phyloP scores from a whole-genome alignment of 1,140 invertebrate genomes.

The Venustaconcha ellipsiformis region DNA sequence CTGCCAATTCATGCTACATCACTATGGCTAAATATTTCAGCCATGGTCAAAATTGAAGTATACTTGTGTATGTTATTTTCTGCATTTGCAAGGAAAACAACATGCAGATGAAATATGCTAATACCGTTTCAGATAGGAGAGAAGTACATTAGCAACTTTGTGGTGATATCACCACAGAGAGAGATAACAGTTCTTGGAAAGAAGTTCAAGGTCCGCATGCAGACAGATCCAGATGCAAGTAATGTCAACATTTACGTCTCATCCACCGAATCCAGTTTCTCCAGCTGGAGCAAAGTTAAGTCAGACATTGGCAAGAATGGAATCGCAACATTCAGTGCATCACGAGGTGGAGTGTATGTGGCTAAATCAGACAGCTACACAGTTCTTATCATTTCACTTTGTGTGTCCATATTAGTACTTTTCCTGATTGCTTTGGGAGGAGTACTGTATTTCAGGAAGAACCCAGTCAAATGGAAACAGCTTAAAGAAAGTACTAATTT shows the following conservation, averaged over 20 bases:
- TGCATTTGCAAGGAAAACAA: background rate
- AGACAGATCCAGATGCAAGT: slow-evolving; percentile 30
- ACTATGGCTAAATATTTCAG: background rate
- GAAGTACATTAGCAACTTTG: slow-evolving; percentile 60
- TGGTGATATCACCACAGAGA: slow-evolving; percentile 51
- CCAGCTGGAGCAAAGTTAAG: slow-evolving; percentile 51
- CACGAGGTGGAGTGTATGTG: slow-evolving; percentile 59
- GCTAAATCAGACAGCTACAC: slow-evolving; percentile 37
- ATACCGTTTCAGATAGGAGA: slow-evolving; percentile 52
- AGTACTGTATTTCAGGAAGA: slow-evolving; percentile 52
- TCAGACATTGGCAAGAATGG: slow-evolving; percentile 39
- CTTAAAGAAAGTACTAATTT: slow-evolving; percentile 45
- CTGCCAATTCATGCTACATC: too few species aligned
- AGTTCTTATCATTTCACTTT: slow-evolving; percentile 52
- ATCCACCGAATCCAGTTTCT: slow-evolving; percentile 38
- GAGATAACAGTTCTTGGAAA: slow-evolving; percentile 34
- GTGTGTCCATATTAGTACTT: slow-evolving; percentile 44
- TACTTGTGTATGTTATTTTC: background rate
- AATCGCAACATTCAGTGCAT: slow-evolving; percentile 43
- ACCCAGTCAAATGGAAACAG: slow-evolving; percentile 55
- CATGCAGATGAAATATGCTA: background rate
- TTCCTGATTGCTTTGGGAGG: slow-evolving; percentile 47
- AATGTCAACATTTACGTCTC: slow-evolving; percentile 51
- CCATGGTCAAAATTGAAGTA: background rate
- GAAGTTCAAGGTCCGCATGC: slow-evolving; percentile 40